Base-by-base conservation (phyloP, 1,140 invertebrate species). In the Gonioctena quinquepunctata region DNA sequence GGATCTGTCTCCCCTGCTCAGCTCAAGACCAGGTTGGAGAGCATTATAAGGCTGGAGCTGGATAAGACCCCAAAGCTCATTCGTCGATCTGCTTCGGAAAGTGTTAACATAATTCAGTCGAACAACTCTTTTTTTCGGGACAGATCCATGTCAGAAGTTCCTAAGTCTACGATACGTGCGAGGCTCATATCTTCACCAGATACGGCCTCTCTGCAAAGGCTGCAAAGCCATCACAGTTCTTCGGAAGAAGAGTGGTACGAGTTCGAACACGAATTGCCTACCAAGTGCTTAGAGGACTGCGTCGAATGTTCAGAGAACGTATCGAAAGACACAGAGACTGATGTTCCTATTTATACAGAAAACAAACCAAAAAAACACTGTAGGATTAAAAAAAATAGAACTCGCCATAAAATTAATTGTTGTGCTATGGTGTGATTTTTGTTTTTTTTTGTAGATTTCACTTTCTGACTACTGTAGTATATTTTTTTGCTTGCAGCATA, bases 21-120 rank as follows among this genome's bases (percentile, higher is more conserved):
- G 65, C 69, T 83, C 5, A 81, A 80, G 68, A 73, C 64, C 60
- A 75, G 77, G 27, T 66, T 83, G 28, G 82, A 83, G 60, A 73
- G 75, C 52, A 78, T 81, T 27, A 66, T 82, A 22, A 68, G 59
- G 13, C 62, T 61, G 27, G 72, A 78, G 60, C 52, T 66, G 23
- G 68, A 72, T 33, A 61, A 71, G 16, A 62, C 54, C 21, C 57
- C 26, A 8, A 70, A 70, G 52, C 8, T 73, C 62, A 77, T 81
- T 56, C 75, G 69, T 42, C 65, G 78, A 54, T 77, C 75, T 16
- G 70, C 67, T 3, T 79, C 79, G 42, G 76, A 73, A 25, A 71
- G 73, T 50, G 68, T 74, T 8, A 50, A 59, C 42, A 52, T 71
- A 8, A 54, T 63, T 7, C n/a, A 49, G 1, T 33, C 49, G 1